Conservation (phyloP, 2,797 vertebrate genomes). For the Tadarida brasiliensis region DNA sequence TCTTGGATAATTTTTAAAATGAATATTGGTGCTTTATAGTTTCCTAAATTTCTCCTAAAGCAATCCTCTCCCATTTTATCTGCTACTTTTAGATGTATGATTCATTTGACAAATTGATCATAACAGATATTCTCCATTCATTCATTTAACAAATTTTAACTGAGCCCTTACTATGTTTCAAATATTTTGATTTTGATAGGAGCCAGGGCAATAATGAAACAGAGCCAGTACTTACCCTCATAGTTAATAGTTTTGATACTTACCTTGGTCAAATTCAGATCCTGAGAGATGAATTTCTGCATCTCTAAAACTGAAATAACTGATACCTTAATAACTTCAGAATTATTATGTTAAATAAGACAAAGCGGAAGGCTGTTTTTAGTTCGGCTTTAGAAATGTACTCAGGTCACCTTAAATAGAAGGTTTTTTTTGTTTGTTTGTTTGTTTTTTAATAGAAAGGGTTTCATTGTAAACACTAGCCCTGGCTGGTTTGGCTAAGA, state of each 20-base stretch:
- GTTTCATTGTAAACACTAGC: no score
- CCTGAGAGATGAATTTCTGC: background rate
- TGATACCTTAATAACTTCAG: background rate
- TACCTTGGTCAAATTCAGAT: background rate
- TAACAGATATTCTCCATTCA: background rate
- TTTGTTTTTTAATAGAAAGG: no score
- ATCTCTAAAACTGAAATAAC: background rate
- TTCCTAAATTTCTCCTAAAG: conserved; percentile 47
- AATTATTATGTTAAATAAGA: background rate
- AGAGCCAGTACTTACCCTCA: background rate
- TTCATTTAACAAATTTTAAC: conserved; percentile 1
- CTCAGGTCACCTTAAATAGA: background rate
- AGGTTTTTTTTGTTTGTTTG: background rate
- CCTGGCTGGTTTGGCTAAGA: no score
- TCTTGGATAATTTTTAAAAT: conserved; percentile 2
- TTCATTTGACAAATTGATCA: background rate
- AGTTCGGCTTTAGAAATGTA: conserved; percentile 9
- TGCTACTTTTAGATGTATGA: background rate
- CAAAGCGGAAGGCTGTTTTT: background rate
- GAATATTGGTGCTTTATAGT: background rate
- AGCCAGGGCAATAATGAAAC: background rate
- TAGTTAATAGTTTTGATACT: background rate
- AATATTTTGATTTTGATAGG: conserved; percentile 9
- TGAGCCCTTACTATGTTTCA: background rate
- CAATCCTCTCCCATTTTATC: background rate